These are phyloP conservation scores for Yasuhikotakia modesta DNA, from an alignment of 2,797 vertebrate genomes.

Conservation along the genomic window DNA sequence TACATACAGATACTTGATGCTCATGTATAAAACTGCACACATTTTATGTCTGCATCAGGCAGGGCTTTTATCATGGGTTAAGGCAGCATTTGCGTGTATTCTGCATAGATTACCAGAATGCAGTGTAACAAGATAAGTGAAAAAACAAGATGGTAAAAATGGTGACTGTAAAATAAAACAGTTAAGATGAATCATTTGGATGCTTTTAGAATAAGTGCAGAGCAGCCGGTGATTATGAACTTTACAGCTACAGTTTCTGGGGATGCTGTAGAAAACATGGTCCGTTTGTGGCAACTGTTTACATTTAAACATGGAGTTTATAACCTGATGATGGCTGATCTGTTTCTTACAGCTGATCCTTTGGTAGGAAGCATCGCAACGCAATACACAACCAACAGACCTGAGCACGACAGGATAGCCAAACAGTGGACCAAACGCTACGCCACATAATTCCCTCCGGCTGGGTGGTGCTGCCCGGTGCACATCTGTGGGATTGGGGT, in stretches of 20 bases:
- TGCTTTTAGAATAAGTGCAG: too few relatives aligned
- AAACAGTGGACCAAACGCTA: constrained; percentile 98
- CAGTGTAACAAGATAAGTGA: too few relatives aligned
- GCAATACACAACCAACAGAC: constrained; percentile 88
- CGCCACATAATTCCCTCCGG: constrained; percentile 79
- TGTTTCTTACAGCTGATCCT: constrained; percentile 80
- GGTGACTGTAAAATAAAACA: too few relatives aligned
- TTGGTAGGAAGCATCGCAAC: constrained; percentile 90
- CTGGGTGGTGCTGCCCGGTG: constrained; percentile 12
- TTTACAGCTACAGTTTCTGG: too few relatives aligned
- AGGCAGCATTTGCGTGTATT: too few relatives aligned
- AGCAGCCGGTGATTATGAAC: too few relatives aligned
- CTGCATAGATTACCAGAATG: too few relatives aligned
- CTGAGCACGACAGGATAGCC: constrained; percentile 94
- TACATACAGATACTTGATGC: constrained; percentile 58
- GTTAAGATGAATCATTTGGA: too few relatives aligned
- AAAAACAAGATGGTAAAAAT: too few relatives aligned
- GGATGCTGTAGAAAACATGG: too few relatives aligned
- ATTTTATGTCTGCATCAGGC: neutral
- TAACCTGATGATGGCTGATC: neutral
- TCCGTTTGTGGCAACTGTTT: too few relatives aligned
- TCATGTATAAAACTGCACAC: constrained; percentile 64
- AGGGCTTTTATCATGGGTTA: too few relatives aligned
- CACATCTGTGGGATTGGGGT: constrained; percentile 53
- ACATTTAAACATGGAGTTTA: neutral